Evolutionary conservation across 2,113 vertebrate species (phyloP), one percentile per base, ranked within the genome.

Genomic region (Cyprinodon tularosa): DNA sequence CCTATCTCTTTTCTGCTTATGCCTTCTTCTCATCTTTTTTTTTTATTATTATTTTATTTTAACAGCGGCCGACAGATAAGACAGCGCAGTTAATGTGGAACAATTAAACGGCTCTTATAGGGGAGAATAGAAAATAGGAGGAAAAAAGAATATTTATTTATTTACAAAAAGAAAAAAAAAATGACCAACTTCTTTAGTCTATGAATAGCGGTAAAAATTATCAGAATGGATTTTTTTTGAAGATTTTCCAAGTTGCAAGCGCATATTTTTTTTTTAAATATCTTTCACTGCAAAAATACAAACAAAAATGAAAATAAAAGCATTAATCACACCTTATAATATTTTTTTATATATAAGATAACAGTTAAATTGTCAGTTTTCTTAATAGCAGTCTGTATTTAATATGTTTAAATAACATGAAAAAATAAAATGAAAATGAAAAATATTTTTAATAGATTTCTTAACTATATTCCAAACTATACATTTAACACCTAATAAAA

Each of bases 41-140:
- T 93, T 1, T 10, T 3, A 17, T 57, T 57, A 9, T 57, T 57
- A 3, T n/a, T n/a, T 10, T 53, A 53, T 53, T 57, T 57, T 57
- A 57, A 94, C 93, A 94, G 96, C 95, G 94, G 94, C 68, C 36
- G 74, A 93, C 94, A 93, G 94, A 96, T 95, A 93, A 95, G 88
- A 85, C 91, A 92, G 91, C 65, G 90, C 94, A 91, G 94, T 95
- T 94, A 94, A 95, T 69, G 95, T 93, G 88, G 94, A 93, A 91
- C 90, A 91, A 94, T 62, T 79, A 91, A 93, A 83, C 74, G 71
- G 78, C 59, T 81, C 70, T 79, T 59, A 66, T 72, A 64, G 81
- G 72, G 39, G 47, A 71, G 71, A 48, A 57, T 14, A 57, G 50
- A 57, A 7, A 17, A 48, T 60, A 22, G 22, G 47, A 38, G 20